Base-by-base conservation (phyloP, 2,113 vertebrate species). In the Probosciger aterrimus region DNA sequence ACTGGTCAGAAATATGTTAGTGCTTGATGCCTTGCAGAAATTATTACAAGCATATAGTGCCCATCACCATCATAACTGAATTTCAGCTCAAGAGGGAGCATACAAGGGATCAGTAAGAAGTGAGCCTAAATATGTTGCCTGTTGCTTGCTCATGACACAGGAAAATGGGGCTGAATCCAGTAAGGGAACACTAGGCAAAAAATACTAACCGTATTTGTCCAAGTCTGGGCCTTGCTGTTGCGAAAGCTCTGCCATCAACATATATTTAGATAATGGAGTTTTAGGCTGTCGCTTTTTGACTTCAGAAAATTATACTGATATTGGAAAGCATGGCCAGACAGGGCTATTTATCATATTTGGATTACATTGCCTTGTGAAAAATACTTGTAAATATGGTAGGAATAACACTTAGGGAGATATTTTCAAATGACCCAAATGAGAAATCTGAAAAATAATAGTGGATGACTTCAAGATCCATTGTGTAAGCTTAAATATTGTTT, bases 391-490 rank as follows among this genome's bases (percentile, higher is more conserved):
- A 74, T 92, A 75, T 55, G 39, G 55, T 71, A 52, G 62, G 57
- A 95, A 92, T 91, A 95, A 88, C 57, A 86, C 57, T 90, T 93
- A 81, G 25, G 62, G 79, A 90, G 90, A 79, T 79, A 84, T 93
- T 96, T 92, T 81, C 49, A 71, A 93, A 82, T 62, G 20, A 65
- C 68, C 22, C n/a, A 71, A 83, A 84, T 50, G 39, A 3, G 6
- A 90, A 88, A 68, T 57, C 47, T 86, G 69, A 93, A 90, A 96
- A 92, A 84, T 83, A 81, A 67, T 55, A 83, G 50, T 71, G 41
- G 46, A 81, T 74, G 55, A 10, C 69, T 94, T 78, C 67, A 37
- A 91, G 49, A 77, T 33, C 55, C 39, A 52, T 84, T 88, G 77
- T 73, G 76, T 64, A 86, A 95, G 16, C 46, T 77, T 57, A 76